Percentiles rank a stretch among this genome's conserved stretches.
Conservation (phyloP, 2,797 vertebrate genomes). For the Malurus splendens region DNA sequence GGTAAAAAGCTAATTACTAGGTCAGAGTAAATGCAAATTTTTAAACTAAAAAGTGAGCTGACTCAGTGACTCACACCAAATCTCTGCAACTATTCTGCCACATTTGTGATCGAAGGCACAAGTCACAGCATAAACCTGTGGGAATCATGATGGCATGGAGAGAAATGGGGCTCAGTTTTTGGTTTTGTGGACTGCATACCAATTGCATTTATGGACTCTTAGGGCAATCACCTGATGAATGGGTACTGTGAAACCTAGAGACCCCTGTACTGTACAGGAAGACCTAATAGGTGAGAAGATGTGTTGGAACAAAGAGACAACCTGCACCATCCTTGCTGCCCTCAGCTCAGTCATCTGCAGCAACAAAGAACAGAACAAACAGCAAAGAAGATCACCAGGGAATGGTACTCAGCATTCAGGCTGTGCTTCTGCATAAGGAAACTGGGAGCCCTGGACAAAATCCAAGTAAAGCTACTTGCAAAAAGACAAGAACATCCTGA, state of each 20-base stretch:
- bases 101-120: neutral
- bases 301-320: neutral
- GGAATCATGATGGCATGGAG: neutral
- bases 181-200: neutral
- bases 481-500: neutral
- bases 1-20: neutral
- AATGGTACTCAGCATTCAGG: neutral
- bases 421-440: neutral
- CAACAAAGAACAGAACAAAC: neutral
- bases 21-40: neutral
- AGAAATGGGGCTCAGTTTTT: neutral
- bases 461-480: neutral
- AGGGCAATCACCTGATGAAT: neutral
- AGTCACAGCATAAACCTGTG: neutral
- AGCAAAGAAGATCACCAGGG: neutral
- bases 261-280: neutral
- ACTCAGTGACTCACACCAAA: neutral
- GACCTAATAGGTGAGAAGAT: neutral
- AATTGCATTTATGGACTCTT: neutral
- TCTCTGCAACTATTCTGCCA: neutral
- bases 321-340: neutral
- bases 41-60: neutral
- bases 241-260: neutral
- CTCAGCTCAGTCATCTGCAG: neutral
- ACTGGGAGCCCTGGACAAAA: neutral